A percentile compares a stretch with the other conserved stretches of the same genome.
Conservation (phyloP, 2,888 invertebrate genomes). For the Pristionchus arcanus region DNA sequence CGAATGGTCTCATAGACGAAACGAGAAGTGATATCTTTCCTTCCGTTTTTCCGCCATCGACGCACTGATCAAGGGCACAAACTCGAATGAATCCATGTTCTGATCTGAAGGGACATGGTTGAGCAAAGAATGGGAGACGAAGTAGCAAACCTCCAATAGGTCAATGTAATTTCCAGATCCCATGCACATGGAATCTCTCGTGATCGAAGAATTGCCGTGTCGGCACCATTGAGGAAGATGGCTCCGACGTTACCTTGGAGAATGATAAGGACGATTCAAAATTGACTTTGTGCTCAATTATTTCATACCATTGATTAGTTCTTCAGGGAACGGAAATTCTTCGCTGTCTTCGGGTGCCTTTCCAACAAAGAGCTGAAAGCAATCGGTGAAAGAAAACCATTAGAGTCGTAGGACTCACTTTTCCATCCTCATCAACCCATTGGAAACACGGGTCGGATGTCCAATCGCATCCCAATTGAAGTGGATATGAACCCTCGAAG, state of each 20-base stretch:
- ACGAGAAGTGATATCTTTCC: slow-evolving; percentile 63
- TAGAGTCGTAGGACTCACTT: background rate
- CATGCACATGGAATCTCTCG: slow-evolving; percentile 67
- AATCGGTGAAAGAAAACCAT: slow-evolving; percentile 43
- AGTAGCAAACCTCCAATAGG: slow-evolving; percentile 62
- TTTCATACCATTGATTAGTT: slow-evolving; percentile 44
- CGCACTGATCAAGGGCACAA: slow-evolving; percentile 68
- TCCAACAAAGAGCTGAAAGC: slow-evolving; percentile 60
- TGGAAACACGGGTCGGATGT: slow-evolving; percentile 76
- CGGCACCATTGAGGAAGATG: slow-evolving; percentile 62
- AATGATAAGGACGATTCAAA: background rate
- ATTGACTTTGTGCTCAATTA: too few species aligned
- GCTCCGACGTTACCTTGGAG: slow-evolving; percentile 66
- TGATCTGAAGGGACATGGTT: slow-evolving; percentile 59
- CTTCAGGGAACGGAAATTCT: slow-evolving; percentile 66
- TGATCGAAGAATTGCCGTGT: slow-evolving; percentile 61
- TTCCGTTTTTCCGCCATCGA: slow-evolving; percentile 59
- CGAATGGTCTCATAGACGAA: slow-evolving; percentile 65
- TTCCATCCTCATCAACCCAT: slow-evolving; percentile 68
- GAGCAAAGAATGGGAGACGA: background rate
- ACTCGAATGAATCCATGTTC: slow-evolving; percentile 65
- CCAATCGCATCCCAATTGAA: slow-evolving; percentile 73
- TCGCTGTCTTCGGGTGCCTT: slow-evolving; percentile 66
- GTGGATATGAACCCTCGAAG: slow-evolving; percentile 62
- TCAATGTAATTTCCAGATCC: slow-evolving; percentile 62